Base-by-base conservation (phyloP, 2,797 vertebrate species). In the Sebastes diaconus region DNA sequence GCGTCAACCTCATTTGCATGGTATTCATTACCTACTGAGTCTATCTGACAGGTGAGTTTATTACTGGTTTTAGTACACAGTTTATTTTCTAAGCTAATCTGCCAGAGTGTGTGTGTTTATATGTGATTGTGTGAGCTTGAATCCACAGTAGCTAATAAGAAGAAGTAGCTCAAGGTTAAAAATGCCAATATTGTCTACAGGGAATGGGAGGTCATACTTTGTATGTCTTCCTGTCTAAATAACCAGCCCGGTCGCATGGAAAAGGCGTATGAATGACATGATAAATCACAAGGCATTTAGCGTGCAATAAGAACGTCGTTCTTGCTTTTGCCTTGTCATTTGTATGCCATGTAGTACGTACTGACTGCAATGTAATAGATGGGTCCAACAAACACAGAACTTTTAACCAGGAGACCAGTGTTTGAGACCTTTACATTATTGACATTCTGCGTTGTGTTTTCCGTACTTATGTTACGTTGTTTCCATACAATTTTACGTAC, bases 1-100 rank as follows among this genome's bases (percentile, higher is more conserved):
- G 18, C 58, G 83, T 66, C 80, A 80, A 2, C 42, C 30, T 25
- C 29, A 81, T 73, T 68, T 75, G 9, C 73, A 69, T 71, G 42
- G 63, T 54, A 13, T 64, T 68, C 46, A 70, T 73, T 66, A 60
- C n/a, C 22, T 34, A 12, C n/a, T 34, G 63, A 55, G 18, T 36
- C 27, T 52, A 12, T 25, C 36, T 85, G 74, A 75, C 71, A 75
- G 42, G 20, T 71, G 29, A 63, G 60, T 58, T 70, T 61, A 69
- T 75, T 72, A 24, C 32, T 29, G 29, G 46, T 20, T 73, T 75
- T 30, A 65, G 30, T 12, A 42, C 14, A 67, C 6, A 64, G 14
- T 42, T 6, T 58, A 46, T 54, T 39, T 58, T 52, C 77, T 61
- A 10, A 18, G 39, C 13, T 64, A 22, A 70, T 57, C 20, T 63